Evolutionary conservation across 1,140 invertebrate genomes (phyloP).

Genomic region (Palaemon carinicauda): DNA sequence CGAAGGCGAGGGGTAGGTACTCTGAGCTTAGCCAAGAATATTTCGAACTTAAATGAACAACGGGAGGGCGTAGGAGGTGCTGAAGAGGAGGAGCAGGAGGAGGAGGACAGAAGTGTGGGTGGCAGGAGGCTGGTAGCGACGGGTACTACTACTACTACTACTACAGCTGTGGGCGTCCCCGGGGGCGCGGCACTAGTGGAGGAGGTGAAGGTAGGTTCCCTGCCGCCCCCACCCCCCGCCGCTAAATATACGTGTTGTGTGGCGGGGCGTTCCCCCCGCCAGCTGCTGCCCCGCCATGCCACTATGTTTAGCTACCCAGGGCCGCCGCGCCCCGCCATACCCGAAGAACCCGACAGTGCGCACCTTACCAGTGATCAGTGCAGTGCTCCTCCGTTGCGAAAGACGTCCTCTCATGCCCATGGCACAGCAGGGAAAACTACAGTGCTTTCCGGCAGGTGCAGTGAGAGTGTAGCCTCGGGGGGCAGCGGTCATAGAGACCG

Average conservation of each 20-base stretch:
- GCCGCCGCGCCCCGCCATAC: conserved; percentile 55
- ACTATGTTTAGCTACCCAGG: conserved; percentile 60
- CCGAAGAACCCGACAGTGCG: conserved; percentile 40
- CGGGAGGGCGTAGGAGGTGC: background rate
- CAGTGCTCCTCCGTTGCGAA: conserved; percentile 41
- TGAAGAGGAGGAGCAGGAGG: background rate
- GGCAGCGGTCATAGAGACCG: conserved; percentile 60
- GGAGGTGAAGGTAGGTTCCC: conserved; percentile 47
- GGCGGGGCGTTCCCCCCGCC: conserved; percentile 42
- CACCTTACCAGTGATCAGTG: conserved; percentile 53
- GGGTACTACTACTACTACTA: background rate
- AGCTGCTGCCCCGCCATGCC: conserved; percentile 50
- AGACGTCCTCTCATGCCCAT: conserved; percentile 36
- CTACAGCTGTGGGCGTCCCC: background rate
- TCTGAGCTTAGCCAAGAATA: conserved; percentile 22
- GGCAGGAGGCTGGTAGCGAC: background rate
- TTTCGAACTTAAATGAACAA: background rate
- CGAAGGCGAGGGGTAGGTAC: conserved; percentile 11
- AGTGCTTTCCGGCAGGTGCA: conserved; percentile 33
- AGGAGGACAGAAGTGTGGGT: background rate
- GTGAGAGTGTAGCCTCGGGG: conserved; percentile 53
- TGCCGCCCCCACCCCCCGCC: conserved; percentile 35
- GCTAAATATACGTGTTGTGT: conserved; percentile 56
- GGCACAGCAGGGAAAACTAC: conserved; percentile 39
- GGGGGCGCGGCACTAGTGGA: conserved; percentile 32